Evolutionary conservation across 2,113 vertebrate species (phyloP).

Genomic region (Nyctereutes procyonoides): DNA sequence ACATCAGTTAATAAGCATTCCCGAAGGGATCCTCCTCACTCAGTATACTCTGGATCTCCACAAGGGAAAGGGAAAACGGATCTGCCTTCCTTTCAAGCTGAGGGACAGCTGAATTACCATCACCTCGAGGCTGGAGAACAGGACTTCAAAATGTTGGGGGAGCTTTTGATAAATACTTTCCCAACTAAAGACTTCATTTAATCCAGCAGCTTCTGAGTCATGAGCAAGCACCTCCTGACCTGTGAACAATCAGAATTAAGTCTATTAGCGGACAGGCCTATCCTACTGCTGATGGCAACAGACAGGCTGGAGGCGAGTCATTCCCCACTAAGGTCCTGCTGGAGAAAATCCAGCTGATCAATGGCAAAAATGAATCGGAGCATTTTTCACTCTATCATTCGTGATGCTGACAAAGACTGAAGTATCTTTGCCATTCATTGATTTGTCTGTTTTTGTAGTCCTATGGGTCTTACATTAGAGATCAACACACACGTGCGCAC

Average conservation of each 20-base stretch:
- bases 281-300: not conserved
- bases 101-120: not conserved
- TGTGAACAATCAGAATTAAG: not conserved
- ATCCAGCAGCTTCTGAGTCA: not conserved
- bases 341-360: not conserved
- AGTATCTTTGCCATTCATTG: not conserved
- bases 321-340: not conserved
- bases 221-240: not conserved
- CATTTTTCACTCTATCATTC: not conserved
- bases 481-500: not conserved
- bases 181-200: not conserved
- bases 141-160: not conserved
- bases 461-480: not conserved
- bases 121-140: not conserved
- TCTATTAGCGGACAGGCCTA: not conserved
- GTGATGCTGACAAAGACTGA: not conserved
- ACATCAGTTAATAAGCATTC: conserved; percentile 48
- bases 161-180: conserved; percentile 1
- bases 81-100: conserved; percentile 33
- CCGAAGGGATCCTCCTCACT: not conserved
- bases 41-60: not conserved
- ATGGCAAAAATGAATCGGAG: not conserved
- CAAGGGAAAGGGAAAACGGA: conserved; percentile 33
- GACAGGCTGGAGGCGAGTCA: not conserved
- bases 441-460: not conserved